Evolutionary conservation across 2,113 vertebrate genomes (phyloP), one percentile per base, ranked within the genome.

Genomic region (Siphamia tubifer): DNA sequence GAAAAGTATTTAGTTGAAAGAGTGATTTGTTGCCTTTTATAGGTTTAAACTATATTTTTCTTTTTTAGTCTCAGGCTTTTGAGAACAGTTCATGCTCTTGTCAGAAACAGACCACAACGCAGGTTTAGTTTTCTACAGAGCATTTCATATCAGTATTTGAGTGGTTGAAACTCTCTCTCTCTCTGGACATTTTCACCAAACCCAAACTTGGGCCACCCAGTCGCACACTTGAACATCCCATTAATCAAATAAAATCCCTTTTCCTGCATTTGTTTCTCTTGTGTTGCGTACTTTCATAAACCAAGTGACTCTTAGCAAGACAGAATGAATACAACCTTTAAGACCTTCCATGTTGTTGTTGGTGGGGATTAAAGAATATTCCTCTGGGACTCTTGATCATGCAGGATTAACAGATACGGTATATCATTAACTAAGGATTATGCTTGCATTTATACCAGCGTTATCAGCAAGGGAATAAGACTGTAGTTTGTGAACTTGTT

Each of bases 351-450:
- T n/a, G n/a, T 25, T 72, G 73, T 72, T 79, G 66, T 84, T 68
- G n/a, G 3, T 12, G 42, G 27, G 66, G 81, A 87, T 91, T 87
- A 84, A 8, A 20, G 25, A 81, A 51, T 76, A 81, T 74, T 81
- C 62, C 70, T 61, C 30, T 27, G 74, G 65, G 70, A 69, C 60
- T 79, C 69, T 72, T 83, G 71, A 90, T 87, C 80, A 82, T 24
- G 68, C 45, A 32, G 84, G 90, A 91, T 91, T 90, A 93, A 79
- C 84, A 83, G 84, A 87, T 84, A 68, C 85, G 39, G 69, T 86
- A 52, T 74, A 88, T 91, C 87, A 90, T 91, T 91, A 91, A 85
- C 53, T 40, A 36, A 44, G 87, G 85, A 90, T 91, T 91, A 90
- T 8, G 27, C 40, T 1, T 15, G 28, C 48, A 49, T 64, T 42